These are phyloP conservation scores for Syndactyla subalaris DNA, from an alignment of 2,797 vertebrate genomes.

Conservation along the genomic window DNA sequence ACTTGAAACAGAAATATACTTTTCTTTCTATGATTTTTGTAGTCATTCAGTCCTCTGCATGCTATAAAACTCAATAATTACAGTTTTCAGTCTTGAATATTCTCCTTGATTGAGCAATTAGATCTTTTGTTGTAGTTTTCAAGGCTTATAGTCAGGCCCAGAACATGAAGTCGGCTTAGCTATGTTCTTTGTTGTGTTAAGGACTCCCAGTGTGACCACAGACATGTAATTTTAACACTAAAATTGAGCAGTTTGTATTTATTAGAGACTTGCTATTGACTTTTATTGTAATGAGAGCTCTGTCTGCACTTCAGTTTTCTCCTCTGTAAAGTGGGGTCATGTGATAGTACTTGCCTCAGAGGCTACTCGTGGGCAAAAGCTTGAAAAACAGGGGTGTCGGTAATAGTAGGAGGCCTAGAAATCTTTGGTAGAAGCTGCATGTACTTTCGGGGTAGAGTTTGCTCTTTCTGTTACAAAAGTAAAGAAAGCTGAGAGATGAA, in stretches of 20 bases:
- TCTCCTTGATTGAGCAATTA: neutral
- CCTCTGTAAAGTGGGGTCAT: neutral
- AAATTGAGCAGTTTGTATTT: neutral
- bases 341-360: neutral
- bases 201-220: neutral
- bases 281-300: neutral
- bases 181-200: neutral
- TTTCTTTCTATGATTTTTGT: neutral
- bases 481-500: conserved; percentile 13
- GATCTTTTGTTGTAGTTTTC: neutral
- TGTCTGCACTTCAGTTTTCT: neutral
- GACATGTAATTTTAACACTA: neutral
- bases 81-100: neutral
- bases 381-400: neutral
- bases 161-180: neutral
- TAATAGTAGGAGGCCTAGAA: neutral
- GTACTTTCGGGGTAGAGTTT: neutral
- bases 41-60: neutral
- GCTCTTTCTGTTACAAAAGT: neutral
- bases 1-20: neutral
- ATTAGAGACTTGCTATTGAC: neutral
- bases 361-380: neutral
- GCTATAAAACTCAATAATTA: neutral
- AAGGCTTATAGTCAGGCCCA: neutral
- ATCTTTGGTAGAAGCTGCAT: neutral